Conservation (phyloP, 2,888 invertebrate genomes). For the Lagria hirta region DNA sequence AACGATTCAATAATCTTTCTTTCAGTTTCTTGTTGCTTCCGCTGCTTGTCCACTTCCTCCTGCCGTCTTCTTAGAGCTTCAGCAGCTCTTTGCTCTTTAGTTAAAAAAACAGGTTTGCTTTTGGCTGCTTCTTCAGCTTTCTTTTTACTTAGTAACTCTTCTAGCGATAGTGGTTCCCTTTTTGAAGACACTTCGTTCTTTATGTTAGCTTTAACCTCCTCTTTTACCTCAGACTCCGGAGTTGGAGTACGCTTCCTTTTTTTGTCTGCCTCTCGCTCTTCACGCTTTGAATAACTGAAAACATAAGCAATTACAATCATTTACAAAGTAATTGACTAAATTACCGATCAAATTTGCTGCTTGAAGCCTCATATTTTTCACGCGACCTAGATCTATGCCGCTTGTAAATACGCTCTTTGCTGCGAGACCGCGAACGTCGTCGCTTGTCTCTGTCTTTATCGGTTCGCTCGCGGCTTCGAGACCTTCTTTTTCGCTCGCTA, state of each 20-base stretch:
- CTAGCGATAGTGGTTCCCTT: constrained; percentile 90
- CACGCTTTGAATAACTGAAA: too few relatives aligned
- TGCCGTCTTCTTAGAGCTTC: constrained; percentile 87
- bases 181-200: constrained; percentile 51
- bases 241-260: constrained; percentile 50
- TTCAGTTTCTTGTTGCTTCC: constrained; percentile 71
- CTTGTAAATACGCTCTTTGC: constrained; percentile 48
- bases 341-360: too few relatives aligned
- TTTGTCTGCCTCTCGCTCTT: constrained; percentile 38
- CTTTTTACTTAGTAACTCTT: constrained; percentile 92
- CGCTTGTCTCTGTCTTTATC: constrained; percentile 47
- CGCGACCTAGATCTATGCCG: constrained; percentile 48
- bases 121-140: constrained; percentile 94
- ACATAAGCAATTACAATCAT: too few relatives aligned
- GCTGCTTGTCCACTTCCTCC: constrained; percentile 82
- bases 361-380: constrained; percentile 43
- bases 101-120: constrained; percentile 95
- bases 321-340: too few relatives aligned
- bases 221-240: constrained; percentile 41
- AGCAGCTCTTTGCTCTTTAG: constrained; percentile 91
- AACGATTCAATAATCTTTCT: constrained; percentile 48
- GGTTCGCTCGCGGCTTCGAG: constrained; percentile 54
- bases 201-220: constrained; percentile 32
- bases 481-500: constrained; percentile 51
- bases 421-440: constrained; percentile 49